Percentiles rank a stretch among this genome's conserved stretches.
These are phyloP conservation scores for Murina feae DNA, from an alignment of 2,113 vertebrate species.

Conservation along the genomic window DNA sequence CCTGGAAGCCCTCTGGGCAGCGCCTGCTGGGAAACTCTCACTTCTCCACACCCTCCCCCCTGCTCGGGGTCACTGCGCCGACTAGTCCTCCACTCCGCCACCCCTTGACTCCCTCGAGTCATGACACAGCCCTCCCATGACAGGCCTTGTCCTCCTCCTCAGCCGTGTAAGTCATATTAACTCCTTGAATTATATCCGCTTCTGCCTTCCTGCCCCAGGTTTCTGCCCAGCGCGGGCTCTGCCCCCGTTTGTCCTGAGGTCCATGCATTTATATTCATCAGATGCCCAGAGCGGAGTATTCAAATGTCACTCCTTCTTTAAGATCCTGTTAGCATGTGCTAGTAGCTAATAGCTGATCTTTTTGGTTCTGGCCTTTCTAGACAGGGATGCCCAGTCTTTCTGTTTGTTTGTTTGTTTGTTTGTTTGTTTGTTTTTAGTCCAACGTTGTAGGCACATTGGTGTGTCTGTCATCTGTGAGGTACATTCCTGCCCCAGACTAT, in stretches of 20 bases:
- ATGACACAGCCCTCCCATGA: not conserved
- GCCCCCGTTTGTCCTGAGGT: not conserved
- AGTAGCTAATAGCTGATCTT: not conserved
- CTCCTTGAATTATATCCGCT: not conserved
- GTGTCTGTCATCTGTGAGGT: not conserved
- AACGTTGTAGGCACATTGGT: not conserved
- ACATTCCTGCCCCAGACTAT: not conserved
- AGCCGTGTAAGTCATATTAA: not conserved
- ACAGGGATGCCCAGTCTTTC: not conserved
- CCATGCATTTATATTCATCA: not conserved
- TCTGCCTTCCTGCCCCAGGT: too few relatives aligned
- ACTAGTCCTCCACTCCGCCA: not conserved
- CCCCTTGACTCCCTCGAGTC: not conserved
- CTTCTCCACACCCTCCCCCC: not conserved
- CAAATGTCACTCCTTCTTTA: not conserved
- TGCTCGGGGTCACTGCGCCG: not conserved
- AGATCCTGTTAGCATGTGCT: not conserved
- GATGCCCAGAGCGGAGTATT: not conserved
- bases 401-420: not conserved
- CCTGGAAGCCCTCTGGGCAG: rapidly evolving
- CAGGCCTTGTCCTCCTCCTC: not conserved
- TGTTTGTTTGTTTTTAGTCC: not conserved
- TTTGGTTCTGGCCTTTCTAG: not conserved
- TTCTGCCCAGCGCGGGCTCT: not conserved
- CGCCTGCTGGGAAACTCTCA: too few relatives aligned